phyloP scores from a whole-genome alignment of 2,888 invertebrate species.

The Nomada fabriciana region DNA sequence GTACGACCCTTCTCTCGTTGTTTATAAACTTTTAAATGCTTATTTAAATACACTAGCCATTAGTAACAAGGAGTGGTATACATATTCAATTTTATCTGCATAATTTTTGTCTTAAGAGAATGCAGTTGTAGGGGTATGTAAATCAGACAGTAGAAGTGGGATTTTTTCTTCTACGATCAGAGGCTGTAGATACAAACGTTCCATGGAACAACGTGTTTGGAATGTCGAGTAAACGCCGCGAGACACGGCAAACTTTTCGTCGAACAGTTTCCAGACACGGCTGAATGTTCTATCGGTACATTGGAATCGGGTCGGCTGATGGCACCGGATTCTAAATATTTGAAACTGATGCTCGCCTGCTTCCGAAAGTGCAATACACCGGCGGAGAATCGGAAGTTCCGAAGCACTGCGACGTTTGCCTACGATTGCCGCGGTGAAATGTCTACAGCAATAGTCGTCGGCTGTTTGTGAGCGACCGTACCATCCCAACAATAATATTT shows the following conservation, averaged over 20 bases:
- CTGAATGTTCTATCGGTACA: constrained; percentile 9
- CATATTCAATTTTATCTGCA: too few relatives aligned
- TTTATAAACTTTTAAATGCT: too few relatives aligned
- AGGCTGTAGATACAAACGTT: background rate
- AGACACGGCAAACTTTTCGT: constrained; percentile 17
- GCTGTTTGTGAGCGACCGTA: background rate
- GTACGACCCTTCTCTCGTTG: too few relatives aligned
- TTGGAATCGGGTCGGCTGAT: constrained; percentile 34
- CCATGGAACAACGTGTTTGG: background rate
- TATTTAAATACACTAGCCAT: too few relatives aligned
- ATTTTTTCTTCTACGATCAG: background rate
- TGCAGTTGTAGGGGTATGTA: too few relatives aligned
- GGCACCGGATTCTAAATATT: constrained; percentile 45
- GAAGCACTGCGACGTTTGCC: background rate
- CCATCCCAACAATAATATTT: too few relatives aligned
- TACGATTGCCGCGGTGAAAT: constrained; percentile 21
- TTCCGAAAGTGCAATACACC: constrained; percentile 22
- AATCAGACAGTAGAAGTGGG: background rate
- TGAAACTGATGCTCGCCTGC: constrained; percentile 30
- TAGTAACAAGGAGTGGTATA: too few relatives aligned
- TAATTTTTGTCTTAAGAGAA: too few relatives aligned
- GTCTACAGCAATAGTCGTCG: background rate
- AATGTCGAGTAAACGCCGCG: background rate
- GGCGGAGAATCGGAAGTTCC: constrained; percentile 19
- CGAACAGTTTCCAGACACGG: constrained; percentile 3